Evolutionary conservation across 1,140 invertebrate species (phyloP).

Genomic region (Callitettix versicolor): DNA sequence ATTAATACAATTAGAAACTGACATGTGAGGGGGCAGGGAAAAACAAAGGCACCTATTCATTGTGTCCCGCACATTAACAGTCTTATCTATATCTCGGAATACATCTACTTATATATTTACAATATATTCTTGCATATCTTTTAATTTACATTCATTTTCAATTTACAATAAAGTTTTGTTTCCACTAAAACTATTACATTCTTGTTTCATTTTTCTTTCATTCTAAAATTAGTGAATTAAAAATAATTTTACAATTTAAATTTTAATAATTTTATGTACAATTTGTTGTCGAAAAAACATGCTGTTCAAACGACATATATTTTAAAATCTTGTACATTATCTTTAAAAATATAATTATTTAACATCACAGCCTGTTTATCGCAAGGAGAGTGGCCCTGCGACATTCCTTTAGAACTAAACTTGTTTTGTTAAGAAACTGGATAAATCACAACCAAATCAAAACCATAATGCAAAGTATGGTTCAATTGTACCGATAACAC

Average conservation of each 20-base stretch:
- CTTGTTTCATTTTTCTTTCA: conserved; percentile 2
- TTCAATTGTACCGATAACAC: not conserved
- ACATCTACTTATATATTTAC: too few relatives aligned
- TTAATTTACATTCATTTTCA: too few relatives aligned
- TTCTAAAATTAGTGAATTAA: conserved; percentile 4
- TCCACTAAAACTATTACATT: not conserved
- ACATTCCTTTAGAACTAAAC: conserved; percentile 3
- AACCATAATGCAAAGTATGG: not conserved
- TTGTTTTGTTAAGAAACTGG: not conserved
- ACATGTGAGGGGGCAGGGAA: too few relatives aligned
- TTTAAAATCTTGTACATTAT: conserved; percentile 11
- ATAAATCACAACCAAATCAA: conserved; percentile 5
- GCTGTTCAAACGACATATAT: not conserved
- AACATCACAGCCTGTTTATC: conserved; percentile 7
- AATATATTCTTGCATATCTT: too few relatives aligned
- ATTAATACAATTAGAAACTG: too few relatives aligned
- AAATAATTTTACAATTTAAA: conserved; percentile 4
- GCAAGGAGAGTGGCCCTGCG: not conserved
- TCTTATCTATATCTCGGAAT: too few relatives aligned
- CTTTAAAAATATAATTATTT: conserved; percentile 12
- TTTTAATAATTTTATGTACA: not conserved
- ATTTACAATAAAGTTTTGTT: not conserved
- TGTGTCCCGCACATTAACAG: too few relatives aligned
- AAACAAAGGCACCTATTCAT: too few relatives aligned
- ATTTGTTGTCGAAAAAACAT: conserved; percentile 10